Conservation (phyloP, 2,888 invertebrate genomes). For the Parasteatoda lunata region DNA sequence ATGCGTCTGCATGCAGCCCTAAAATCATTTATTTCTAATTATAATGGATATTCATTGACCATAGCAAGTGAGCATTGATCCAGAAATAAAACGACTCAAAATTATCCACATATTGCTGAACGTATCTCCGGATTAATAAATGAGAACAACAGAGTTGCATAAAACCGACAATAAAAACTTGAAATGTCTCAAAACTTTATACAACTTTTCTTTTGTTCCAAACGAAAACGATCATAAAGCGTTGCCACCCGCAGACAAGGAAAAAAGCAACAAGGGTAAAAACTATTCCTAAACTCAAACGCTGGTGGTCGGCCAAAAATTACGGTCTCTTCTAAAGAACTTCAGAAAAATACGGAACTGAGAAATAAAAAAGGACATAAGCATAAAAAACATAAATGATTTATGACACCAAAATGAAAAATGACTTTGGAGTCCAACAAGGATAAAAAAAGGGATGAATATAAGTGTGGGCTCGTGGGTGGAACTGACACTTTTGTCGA, state of each 20-base stretch:
- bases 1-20: no score
- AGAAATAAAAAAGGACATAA: conserved; percentile 32
- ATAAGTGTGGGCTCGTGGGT: conserved; percentile 34
- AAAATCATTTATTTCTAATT: no score
- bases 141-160: no score
- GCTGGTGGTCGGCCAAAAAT: conserved; percentile 4
- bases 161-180: no score
- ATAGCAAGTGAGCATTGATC: no score
- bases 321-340: conserved; percentile 28
- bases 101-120: no score
- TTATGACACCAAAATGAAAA: conserved; percentile 61
- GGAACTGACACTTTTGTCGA: conserved; percentile 61
- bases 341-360: conserved; percentile 34
- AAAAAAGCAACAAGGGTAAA: conserved; percentile 1
- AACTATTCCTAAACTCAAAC: neutral
- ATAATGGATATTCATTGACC: no score
- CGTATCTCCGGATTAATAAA: no score
- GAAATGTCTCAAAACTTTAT: neutral
- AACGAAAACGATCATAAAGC: neutral
- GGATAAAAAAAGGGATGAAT: conserved; percentile 23
- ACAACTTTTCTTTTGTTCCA: neutral
- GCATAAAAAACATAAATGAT: conserved; percentile 40
- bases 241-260: conserved; percentile 9
- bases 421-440: conserved; percentile 47
- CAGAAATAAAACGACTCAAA: no score